Percentiles rank a stretch among this genome's conserved stretches.
Conservation (phyloP, 2,797 vertebrate species). For the Mionectes olivaceus region DNA sequence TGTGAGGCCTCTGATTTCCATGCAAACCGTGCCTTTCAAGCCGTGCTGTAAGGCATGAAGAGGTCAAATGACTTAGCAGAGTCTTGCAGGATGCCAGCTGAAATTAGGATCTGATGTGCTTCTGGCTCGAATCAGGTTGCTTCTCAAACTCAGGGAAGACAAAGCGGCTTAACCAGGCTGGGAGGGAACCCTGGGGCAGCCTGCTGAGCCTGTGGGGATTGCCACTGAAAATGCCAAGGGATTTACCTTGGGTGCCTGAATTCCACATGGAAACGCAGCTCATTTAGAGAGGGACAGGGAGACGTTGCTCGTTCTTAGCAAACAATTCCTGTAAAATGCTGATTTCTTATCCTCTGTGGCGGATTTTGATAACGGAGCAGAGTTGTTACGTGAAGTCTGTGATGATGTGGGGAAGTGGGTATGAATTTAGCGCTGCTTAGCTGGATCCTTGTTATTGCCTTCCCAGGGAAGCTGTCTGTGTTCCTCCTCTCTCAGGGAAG, state of each 20-base stretch:
- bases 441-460: neutral
- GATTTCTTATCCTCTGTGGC: slow-evolving; percentile 31
- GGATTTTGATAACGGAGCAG: slow-evolving; percentile 31
- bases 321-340: slow-evolving; percentile 39
- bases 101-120: neutral
- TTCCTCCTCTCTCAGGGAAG: neutral
- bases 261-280: neutral
- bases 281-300: neutral
- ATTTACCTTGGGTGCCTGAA: neutral
- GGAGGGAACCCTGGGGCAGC: neutral
- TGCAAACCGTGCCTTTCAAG: neutral
- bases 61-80: neutral
- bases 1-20: neutral
- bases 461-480: neutral
- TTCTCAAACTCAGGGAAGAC: neutral
- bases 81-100: neutral
- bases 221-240: neutral
- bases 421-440: neutral
- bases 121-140: neutral
- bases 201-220: accelerated
- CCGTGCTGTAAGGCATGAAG: neutral
- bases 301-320: slow-evolving; percentile 22
- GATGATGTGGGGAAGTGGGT: neutral
- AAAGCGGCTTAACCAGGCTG: neutral
- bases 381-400: neutral